phyloP scores from a whole-genome alignment of 2,888 invertebrate species.

The Panopea generosa region DNA sequence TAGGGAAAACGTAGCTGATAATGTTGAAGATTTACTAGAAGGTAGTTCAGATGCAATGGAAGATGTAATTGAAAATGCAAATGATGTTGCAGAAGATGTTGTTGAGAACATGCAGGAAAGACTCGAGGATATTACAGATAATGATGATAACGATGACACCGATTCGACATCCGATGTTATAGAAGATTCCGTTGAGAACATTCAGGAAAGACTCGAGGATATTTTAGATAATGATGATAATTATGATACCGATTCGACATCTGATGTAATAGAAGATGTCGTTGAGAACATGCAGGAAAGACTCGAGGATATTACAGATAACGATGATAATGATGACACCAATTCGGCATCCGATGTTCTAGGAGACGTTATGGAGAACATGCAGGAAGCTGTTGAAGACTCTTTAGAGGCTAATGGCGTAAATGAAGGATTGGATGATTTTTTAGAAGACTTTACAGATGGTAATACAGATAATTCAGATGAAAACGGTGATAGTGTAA shows the following conservation, averaged over 20 bases:
- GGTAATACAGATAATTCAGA: constrained; percentile 17
- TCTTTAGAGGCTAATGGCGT: too few relatives aligned
- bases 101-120: constrained; percentile 8
- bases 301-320: not conserved
- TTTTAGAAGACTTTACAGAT: not conserved
- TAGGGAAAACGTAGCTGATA: constrained; percentile 7
- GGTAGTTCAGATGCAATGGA: constrained; percentile 7
- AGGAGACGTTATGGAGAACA: constrained; percentile 2
- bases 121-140: not conserved
- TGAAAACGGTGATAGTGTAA: constrained; percentile 11
- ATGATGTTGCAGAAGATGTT: constrained; percentile 8
- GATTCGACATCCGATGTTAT: constrained; percentile 16
- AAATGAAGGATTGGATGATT: constrained; percentile 4
- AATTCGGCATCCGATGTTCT: constrained; percentile 24
- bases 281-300: constrained; percentile 8
- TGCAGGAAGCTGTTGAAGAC: constrained; percentile 7
- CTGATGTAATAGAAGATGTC: constrained; percentile 1
- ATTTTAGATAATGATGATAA: not conserved
- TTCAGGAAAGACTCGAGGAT: constrained; percentile 6
- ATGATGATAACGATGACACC: constrained; percentile 11
- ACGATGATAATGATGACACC: constrained; percentile 9
- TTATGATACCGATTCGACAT: constrained; percentile 6
- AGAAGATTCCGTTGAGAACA: not conserved
- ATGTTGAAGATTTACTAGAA: constrained; percentile 15
- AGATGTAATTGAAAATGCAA: not conserved